Conservation (phyloP, 2,113 vertebrate species). For the Hystrix cristata region DNA sequence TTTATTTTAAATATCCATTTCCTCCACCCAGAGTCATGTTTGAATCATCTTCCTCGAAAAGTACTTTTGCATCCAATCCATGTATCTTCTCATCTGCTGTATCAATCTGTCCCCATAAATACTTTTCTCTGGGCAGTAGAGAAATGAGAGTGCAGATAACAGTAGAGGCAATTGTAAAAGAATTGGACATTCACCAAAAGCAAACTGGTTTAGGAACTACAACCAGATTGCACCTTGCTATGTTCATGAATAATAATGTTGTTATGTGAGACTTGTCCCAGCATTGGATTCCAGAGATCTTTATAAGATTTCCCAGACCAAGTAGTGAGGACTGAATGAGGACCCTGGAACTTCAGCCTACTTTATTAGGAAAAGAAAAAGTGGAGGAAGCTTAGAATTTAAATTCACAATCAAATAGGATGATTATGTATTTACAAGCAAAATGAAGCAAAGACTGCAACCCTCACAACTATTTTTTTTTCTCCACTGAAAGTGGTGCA, state of each 20-base stretch:
- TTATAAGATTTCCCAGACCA: constrained; percentile 33
- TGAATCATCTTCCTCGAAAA: constrained; percentile 69
- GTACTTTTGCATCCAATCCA: constrained; percentile 66
- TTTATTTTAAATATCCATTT: constrained; percentile 74
- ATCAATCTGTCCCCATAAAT: constrained; percentile 72
- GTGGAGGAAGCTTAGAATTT: constrained; percentile 19
- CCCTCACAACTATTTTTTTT: constrained; percentile 41
- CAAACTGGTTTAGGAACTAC: constrained; percentile 63
- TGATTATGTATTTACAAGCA: constrained; percentile 62
- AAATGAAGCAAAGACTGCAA: constrained; percentile 65
- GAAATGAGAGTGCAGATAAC: constrained; percentile 65
- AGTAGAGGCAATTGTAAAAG: constrained; percentile 55
- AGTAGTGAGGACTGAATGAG: background rate
- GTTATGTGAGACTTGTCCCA: constrained; percentile 34
- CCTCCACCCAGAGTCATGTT: constrained; percentile 48
- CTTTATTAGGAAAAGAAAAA: constrained; percentile 16
- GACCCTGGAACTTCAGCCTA: background rate
- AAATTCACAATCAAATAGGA: constrained; percentile 63
- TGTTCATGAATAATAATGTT: background rate
- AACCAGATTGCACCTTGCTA: constrained; percentile 65
- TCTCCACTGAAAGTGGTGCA: constrained; percentile 16
- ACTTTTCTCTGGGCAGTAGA: constrained; percentile 64
- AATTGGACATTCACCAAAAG: constrained; percentile 64
- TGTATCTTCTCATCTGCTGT: constrained; percentile 70
- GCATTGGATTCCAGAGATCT: constrained; percentile 47